Conservation (phyloP, 2,888 invertebrate genomes). For the Lymantria monacha region DNA sequence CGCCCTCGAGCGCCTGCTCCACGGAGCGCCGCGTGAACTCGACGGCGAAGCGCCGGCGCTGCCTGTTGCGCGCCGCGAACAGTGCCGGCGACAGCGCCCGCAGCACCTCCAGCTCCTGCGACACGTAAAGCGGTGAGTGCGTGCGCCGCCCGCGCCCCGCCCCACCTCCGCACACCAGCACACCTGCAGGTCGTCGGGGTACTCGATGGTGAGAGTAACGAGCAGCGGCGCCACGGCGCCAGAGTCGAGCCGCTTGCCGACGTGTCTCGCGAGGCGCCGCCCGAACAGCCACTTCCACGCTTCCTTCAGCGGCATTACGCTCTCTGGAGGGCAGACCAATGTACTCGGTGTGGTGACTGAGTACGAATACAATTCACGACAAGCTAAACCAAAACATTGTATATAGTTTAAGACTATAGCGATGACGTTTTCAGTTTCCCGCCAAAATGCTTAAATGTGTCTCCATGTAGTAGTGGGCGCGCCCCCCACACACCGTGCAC, state of each 20-base stretch:
- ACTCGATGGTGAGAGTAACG: slow-evolving; percentile 82
- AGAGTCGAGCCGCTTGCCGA: slow-evolving; percentile 81
- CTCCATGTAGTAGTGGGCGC: too few relatives aligned
- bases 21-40: slow-evolving; percentile 86
- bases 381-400: too few relatives aligned
- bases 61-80: slow-evolving; percentile 59
- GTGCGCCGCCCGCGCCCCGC: background rate
- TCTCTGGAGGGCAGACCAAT: too few relatives aligned
- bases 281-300: slow-evolving; percentile 90
- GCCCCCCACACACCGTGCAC: too few relatives aligned
- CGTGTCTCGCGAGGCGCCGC: slow-evolving; percentile 75
- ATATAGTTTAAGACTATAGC: too few relatives aligned
- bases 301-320: slow-evolving; percentile 86
- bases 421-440: too few relatives aligned
- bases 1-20: slow-evolving; percentile 76
- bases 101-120: slow-evolving; percentile 67
- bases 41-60: slow-evolving; percentile 66
- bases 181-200: slow-evolving; percentile 82
- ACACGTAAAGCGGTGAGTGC: slow-evolving; percentile 17
- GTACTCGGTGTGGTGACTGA: background rate
- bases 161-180: background rate
- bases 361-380: too few relatives aligned
- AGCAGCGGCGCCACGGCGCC: slow-evolving; percentile 82
- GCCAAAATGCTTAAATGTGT: too few relatives aligned
- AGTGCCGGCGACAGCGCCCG: slow-evolving; percentile 67